These are phyloP conservation scores for Coreius guichenoti DNA, from an alignment of 2,797 vertebrate genomes.

Conservation along the genomic window DNA sequence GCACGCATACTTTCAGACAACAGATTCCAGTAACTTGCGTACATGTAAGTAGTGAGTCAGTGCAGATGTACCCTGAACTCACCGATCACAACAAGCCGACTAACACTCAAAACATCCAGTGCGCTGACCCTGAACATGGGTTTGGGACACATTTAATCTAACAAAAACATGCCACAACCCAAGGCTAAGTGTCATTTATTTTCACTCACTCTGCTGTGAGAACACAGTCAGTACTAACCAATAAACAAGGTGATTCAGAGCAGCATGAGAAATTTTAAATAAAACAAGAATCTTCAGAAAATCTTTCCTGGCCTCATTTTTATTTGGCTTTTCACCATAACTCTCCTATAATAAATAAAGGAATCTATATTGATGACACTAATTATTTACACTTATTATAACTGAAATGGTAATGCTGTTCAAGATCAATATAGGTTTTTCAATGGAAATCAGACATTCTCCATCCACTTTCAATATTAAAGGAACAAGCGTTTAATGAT, in stretches of 20 bases:
- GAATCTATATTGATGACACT: not conserved
- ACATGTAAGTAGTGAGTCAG: not conserved
- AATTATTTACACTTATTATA: not conserved
- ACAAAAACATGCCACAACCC: not conserved
- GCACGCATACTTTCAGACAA: slow-evolving; percentile 5
- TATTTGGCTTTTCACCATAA: slow-evolving; percentile 1
- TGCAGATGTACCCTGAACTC: not conserved
- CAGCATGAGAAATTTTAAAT: not conserved
- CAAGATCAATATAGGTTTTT: not conserved
- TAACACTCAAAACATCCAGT: not conserved
- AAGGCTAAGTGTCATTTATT: not conserved
- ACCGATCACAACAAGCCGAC: not conserved
- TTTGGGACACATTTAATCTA: not conserved
- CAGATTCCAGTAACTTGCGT: not conserved
- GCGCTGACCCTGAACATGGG: not conserved
- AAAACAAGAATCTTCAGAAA: not conserved
- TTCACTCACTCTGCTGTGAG: not conserved
- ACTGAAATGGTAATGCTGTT: not conserved
- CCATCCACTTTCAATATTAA: slow-evolving; percentile 15
- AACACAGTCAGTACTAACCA: not conserved
- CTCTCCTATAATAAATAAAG: not conserved
- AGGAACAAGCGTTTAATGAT: not conserved
- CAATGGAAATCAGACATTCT: not conserved
- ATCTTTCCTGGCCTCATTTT: not conserved
- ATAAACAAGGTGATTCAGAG: not conserved